A percentile compares a stretch with the other conserved stretches of the same genome.
Conservation (phyloP, 2,888 invertebrate species). For the Aquatica leii region DNA sequence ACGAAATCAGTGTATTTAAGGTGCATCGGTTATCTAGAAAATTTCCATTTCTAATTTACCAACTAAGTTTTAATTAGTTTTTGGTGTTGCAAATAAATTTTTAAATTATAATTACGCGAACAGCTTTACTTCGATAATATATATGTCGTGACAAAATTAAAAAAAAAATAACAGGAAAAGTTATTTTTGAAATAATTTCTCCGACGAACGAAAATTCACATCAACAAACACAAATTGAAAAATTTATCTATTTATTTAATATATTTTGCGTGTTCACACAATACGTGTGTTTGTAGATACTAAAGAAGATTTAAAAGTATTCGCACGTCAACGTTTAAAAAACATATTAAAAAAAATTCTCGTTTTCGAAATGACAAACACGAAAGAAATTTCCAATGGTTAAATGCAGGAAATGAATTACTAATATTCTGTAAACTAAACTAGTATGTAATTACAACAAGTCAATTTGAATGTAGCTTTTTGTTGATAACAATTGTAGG, state of each 20-base stretch:
- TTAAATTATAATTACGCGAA: neutral
- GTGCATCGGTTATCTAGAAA: neutral
- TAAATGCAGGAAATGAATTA: no score
- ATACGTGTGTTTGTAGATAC: constrained; percentile 4
- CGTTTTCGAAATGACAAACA: no score
- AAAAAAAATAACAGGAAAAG: neutral
- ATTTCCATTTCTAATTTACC: neutral
- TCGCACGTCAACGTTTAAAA: no score
- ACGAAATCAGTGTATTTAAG: no score
- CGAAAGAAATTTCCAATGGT: no score
- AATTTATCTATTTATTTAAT: constrained; percentile 9
- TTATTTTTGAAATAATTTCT: no score
- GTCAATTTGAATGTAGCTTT: no score
- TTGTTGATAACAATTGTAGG: no score
- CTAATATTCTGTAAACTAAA: no score
- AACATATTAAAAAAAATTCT: no score
- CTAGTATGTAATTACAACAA: no score
- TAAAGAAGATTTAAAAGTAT: no score
- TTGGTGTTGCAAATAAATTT: neutral
- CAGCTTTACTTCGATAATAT: neutral
- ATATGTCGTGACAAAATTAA: neutral
- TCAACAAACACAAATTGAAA: neutral
- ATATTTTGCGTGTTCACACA: constrained; percentile 5
- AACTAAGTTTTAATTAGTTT: constrained; percentile 3
- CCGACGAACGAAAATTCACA: neutral